These are phyloP conservation scores for Leucopsar rothschildi DNA, from an alignment of 2,113 vertebrate genomes.

Conservation along the genomic window DNA sequence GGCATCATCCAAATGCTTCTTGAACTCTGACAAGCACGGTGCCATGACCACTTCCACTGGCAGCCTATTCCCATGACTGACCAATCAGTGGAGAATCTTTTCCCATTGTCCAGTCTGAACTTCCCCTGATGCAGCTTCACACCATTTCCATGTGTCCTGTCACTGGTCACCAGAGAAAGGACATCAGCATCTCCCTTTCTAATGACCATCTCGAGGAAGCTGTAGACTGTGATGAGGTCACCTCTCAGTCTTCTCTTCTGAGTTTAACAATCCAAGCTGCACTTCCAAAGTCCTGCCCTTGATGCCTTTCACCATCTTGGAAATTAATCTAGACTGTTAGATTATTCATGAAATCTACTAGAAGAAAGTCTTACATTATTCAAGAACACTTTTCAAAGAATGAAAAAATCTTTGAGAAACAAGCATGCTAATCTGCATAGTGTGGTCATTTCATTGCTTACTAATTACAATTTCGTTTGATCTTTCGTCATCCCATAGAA, in stretches of 20 bases:
- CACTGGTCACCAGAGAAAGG: not conserved
- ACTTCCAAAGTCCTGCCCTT: not conserved
- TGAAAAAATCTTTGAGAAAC: not conserved
- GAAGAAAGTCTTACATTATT: not conserved
- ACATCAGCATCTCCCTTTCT: not conserved
- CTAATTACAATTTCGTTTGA: not conserved
- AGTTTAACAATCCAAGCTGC: not conserved
- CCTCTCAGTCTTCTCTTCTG: not conserved
- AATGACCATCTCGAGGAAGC: fast-evolving
- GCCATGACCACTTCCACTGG: not conserved
- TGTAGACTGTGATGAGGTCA: not conserved
- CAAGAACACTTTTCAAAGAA: not conserved
- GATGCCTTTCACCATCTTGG: not conserved
- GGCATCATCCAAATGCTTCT: not conserved
- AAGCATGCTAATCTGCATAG: not conserved
- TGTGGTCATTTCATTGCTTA: not conserved
- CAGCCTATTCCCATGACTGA: not conserved
- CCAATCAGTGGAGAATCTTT: not conserved
- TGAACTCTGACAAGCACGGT: not conserved
- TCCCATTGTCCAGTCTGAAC: not conserved
- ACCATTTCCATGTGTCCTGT: not conserved
- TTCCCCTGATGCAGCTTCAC: not conserved
- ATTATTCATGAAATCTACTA: not conserved
- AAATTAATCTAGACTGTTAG: not conserved
- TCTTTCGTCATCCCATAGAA: not conserved